Base-by-base conservation (phyloP, 2,888 invertebrate species). In the Epistrophe grossulariae region DNA sequence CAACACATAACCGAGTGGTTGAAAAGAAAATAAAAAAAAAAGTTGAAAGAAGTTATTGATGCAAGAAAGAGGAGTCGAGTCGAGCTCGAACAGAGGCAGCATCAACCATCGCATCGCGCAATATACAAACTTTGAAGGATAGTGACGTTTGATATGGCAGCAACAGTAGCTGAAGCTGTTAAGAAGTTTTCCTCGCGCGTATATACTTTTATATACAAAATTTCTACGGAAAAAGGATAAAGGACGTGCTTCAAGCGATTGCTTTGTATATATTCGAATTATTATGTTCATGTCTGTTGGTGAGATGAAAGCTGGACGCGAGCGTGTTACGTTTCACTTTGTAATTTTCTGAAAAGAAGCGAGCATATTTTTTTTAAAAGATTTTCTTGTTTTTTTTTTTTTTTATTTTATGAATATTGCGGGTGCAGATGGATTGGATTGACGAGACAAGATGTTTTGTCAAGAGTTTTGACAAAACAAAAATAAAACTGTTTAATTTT, bases 181-280 rank as follows among this genome's bases (percentile, higher is more conserved):
- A 72, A 77, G 72, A 59, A 73, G 70, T 73, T 70, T 55, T 70
- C 17, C 28, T 55, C 78, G 59, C 43, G 70, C 64, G 19, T 64
- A n/a, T n/a, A n/a, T n/a, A 19, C 57, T 55, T 3, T 24, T 24
- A 24, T 57, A 28, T 40, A 60, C 60, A 40, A 38, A 38, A 60
- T 35, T 31, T 60, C 19, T 60, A 8, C 3, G 24, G 15, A 24
- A 40, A 55, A 19, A 40, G 74, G 71, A 66, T 60, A 76, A 79
- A 83, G 68, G 82, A 87, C 74, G 79, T 83, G 82, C 87, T 76
- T 52, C 66, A 52, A 83, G 87, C 87, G 79, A 87, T 79, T 79
- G 71, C 87, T 87, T 83, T 87, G 71, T 82, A 76, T 82, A 76
- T 74, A 82, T 68, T 78, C 70, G 81, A 85, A 81, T 78, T 81